Percentiles rank a stretch among this genome's conserved stretches.
phyloP scores from a whole-genome alignment of 2,888 invertebrate genomes.

The Sympetrum striolatum region DNA sequence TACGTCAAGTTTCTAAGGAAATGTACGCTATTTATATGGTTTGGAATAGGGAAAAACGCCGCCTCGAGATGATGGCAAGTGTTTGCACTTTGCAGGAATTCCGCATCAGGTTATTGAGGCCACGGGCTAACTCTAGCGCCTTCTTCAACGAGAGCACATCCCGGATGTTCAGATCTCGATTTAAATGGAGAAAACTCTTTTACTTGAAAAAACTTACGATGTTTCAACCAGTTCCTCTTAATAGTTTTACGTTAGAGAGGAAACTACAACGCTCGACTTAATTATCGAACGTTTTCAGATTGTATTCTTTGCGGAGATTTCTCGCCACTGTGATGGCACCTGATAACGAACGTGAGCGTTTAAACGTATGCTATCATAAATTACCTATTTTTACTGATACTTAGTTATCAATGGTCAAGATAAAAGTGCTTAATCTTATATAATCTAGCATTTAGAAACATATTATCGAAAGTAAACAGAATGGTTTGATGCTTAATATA shows the following conservation, averaged over 20 bases:
- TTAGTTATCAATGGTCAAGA: no score
- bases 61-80: not conserved
- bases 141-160: conserved; percentile 41
- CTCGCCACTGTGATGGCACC: not conserved
- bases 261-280: not conserved
- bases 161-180: conserved; percentile 22
- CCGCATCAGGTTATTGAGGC: conserved; percentile 30
- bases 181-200: not conserved
- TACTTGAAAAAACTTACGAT: not conserved
- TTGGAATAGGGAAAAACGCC: not conserved
- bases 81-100: conserved; percentile 13
- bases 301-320: not conserved
- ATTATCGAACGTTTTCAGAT: not conserved
- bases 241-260: not conserved
- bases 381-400: no score
- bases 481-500: no score
- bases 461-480: no score
- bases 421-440: no score
- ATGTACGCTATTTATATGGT: no score
- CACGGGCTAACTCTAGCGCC: conserved; percentile 29
- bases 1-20: no score
- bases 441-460: no score
- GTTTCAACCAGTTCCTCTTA: not conserved
- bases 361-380: no score
- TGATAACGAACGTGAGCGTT: no score